Evolutionary conservation across 2,113 vertebrate species (phyloP).

Genomic region (Pycnonotus jocosus): DNA sequence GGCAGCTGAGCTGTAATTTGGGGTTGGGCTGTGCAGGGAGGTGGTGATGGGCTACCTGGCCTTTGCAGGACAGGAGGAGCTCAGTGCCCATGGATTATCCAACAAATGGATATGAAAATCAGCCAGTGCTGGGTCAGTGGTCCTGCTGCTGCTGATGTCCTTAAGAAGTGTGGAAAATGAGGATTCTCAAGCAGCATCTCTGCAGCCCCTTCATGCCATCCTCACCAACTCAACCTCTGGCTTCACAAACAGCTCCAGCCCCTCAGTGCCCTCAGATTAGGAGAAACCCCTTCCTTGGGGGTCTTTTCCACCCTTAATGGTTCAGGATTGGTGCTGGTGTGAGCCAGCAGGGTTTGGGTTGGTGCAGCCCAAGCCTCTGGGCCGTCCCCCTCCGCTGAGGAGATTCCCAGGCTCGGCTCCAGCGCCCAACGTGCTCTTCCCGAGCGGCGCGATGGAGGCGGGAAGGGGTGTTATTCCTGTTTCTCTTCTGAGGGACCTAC

Average conservation of each 20-base stretch:
- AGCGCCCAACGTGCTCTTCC: not conserved
- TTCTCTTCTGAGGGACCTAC: constrained; percentile 36
- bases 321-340: not conserved
- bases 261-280: not conserved
- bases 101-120: not conserved
- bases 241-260: not conserved
- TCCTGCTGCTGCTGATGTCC: not conserved
- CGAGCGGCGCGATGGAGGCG: not conserved
- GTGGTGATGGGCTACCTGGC: not conserved
- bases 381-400: accelerated
- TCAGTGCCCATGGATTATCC: not conserved
- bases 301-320: accelerated
- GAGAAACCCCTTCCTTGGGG: not conserved
- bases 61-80: not conserved
- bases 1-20: not conserved
- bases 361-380: not conserved
- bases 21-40: not conserved
- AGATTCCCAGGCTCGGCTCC: not conserved
- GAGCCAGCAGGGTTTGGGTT: not conserved
- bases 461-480: constrained; percentile 20
- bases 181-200: not conserved
- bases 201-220: not conserved
- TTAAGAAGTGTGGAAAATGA: accelerated
- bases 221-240: accelerated
- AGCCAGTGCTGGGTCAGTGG: not conserved